phyloP scores from a whole-genome alignment of 2,113 vertebrate genomes.

The Phoenicopterus ruber region DNA sequence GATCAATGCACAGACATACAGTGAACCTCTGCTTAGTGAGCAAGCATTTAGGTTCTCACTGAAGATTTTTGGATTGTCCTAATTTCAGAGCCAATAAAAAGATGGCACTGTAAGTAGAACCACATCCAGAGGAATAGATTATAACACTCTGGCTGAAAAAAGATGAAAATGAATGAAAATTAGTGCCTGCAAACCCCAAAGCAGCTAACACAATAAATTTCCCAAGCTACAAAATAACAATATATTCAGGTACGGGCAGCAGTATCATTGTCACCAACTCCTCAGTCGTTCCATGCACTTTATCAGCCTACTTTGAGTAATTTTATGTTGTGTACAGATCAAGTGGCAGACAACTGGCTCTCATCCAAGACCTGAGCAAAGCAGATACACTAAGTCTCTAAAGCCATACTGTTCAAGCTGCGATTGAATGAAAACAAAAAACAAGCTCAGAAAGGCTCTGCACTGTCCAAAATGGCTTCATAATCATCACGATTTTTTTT shows the following conservation, averaged over 20 bases:
- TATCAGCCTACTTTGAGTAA: neutral
- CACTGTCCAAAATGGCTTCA: neutral
- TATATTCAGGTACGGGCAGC: neutral
- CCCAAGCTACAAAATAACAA: neutral
- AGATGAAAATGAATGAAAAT: neutral
- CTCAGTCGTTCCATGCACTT: neutral
- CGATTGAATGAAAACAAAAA: slow-evolving; percentile 19
- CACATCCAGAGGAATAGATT: neutral
- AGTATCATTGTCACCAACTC: neutral
- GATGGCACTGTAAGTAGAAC: neutral
- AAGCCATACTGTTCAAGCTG: slow-evolving; percentile 43
- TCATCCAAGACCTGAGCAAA: slow-evolving; percentile 11
- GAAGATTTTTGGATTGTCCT: neutral
- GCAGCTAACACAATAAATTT: neutral
- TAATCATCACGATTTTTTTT: neutral
- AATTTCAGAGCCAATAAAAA: neutral
- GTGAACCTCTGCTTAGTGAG: neutral
- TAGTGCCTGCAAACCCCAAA: neutral
- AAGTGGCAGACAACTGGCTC: slow-evolving; percentile 11
- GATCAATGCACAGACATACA: neutral
- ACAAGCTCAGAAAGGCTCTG: neutral
- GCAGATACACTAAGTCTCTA: slow-evolving; percentile 50
- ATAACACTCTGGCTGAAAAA: neutral
- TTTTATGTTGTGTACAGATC: neutral
- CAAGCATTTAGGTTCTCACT: neutral